Evolutionary conservation across 2,113 vertebrate species (phyloP).

Genomic region (Pterophyllum scalare): DNA sequence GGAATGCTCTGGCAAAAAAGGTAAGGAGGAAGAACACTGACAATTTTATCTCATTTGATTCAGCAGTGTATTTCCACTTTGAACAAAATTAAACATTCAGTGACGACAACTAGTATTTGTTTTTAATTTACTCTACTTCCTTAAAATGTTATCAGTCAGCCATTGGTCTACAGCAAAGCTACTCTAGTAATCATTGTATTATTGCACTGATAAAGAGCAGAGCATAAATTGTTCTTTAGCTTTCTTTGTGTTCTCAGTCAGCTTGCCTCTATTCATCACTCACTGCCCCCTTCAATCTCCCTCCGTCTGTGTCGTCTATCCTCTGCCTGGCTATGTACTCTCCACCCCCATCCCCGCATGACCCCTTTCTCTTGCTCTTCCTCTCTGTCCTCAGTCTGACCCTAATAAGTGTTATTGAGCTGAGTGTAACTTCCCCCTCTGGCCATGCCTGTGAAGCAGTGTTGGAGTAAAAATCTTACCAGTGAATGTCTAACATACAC

Average conservation of each 20-base stretch:
- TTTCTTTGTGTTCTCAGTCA: slow-evolving; percentile 68
- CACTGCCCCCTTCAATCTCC: slow-evolving; percentile 41
- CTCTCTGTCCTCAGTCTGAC: slow-evolving; percentile 73
- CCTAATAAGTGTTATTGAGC: slow-evolving; percentile 68
- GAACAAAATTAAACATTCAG: slow-evolving; percentile 9
- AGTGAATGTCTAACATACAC: slow-evolving; percentile 19
- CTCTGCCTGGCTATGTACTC: slow-evolving; percentile 46
- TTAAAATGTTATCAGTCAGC: slow-evolving; percentile 22
- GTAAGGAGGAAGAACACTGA: slow-evolving; percentile 56
- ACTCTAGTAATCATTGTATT: slow-evolving; percentile 53
- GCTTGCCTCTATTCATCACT: slow-evolving; percentile 63
- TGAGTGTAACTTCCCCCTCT: slow-evolving; percentile 43
- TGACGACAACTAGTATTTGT: slow-evolving; percentile 2
- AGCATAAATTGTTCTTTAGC: slow-evolving; percentile 72
- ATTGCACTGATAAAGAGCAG: slow-evolving; percentile 55
- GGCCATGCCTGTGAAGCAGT: slow-evolving; percentile 20
- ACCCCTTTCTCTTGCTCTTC: slow-evolving; percentile 55
- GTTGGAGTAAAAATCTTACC: slow-evolving; percentile 38
- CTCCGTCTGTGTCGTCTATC: slow-evolving; percentile 50
- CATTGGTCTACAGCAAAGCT: slow-evolving; percentile 15
- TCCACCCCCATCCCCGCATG: slow-evolving; percentile 44
- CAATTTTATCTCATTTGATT: slow-evolving; percentile 13
- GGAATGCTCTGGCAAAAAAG: slow-evolving; percentile 75
- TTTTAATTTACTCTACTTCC: slow-evolving; percentile 1
- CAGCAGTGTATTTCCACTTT: slow-evolving; percentile 6